These are phyloP conservation scores for Akabosia matsudoensis DNA, from an alignment of 1,140 invertebrate species.

Conservation along the genomic window DNA sequence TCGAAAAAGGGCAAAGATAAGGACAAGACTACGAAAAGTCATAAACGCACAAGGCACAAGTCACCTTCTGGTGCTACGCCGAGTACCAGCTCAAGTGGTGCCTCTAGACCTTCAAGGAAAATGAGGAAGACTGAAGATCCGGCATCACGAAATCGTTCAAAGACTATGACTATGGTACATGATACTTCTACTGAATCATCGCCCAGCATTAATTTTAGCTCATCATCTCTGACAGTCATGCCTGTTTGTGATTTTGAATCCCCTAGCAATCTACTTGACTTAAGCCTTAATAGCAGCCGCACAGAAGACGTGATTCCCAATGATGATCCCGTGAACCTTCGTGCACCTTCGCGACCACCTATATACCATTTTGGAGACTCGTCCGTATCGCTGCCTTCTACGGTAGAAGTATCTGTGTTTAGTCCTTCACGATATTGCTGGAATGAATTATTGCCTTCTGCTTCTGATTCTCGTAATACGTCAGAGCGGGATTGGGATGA, in stretches of 20 bases:
- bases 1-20: neutral
- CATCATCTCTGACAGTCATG: neutral
- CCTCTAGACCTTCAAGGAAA: neutral
- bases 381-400: neutral
- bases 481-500: too few species aligned
- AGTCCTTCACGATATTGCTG: too few species aligned
- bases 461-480: too few species aligned
- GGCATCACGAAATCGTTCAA: neutral
- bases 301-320: neutral
- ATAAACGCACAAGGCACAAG: neutral
- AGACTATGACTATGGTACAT: neutral
- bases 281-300: neutral
- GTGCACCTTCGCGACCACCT: neutral
- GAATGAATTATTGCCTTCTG: too few species aligned
- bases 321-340: neutral
- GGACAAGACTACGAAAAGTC: neutral
- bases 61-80: too few species aligned
- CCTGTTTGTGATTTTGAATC: neutral
- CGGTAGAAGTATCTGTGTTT: neutral
- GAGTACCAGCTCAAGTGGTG: conserved; percentile 1
- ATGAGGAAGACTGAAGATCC: neutral
- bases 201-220: neutral
- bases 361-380: too few species aligned
- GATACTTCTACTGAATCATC: neutral
- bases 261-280: neutral